Conservation (phyloP, 2,888 invertebrate genomes). For the Noctua janthina region DNA sequence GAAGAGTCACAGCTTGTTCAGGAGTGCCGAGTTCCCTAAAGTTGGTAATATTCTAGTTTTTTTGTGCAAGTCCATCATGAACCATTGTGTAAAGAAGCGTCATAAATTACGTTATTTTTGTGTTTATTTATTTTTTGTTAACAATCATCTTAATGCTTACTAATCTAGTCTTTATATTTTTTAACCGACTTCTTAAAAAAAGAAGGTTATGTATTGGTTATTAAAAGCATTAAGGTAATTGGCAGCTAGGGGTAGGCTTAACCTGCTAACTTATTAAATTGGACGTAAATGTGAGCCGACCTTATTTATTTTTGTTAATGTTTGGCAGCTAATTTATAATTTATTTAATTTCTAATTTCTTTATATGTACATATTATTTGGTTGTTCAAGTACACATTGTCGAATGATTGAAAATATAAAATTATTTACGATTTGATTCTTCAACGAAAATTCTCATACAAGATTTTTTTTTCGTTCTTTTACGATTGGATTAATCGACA, state of each 20-base stretch:
- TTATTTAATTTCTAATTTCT: slow-evolving; percentile 4
- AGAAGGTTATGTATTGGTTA: slow-evolving; percentile 19
- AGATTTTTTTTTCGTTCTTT: not conserved
- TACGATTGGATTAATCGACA: slow-evolving; percentile 16
- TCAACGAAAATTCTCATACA: not conserved
- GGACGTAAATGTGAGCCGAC: slow-evolving; percentile 29
- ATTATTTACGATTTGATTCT: not conserved
- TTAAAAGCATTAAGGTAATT: slow-evolving; percentile 65
- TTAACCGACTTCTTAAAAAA: slow-evolving; percentile 13
- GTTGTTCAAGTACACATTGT: slow-evolving; percentile 34
- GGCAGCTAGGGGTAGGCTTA: slow-evolving; percentile 54
- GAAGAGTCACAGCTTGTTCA: no score
- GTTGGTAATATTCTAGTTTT: not conserved
- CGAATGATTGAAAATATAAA: slow-evolving; percentile 9
- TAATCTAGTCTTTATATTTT: slow-evolving; percentile 76
- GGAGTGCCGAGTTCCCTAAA: not conserved
- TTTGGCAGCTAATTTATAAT: slow-evolving; percentile 48
- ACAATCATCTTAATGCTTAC: slow-evolving; percentile 72
- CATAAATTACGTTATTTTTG: slow-evolving; percentile 43
- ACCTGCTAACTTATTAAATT: slow-evolving; percentile 52
- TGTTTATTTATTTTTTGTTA: slow-evolving; percentile 66
- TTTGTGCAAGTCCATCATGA: not conserved
- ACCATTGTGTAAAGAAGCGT: slow-evolving; percentile 19
- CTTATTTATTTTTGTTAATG: slow-evolving; percentile 39
- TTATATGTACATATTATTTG: slow-evolving; percentile 50